Evolutionary conservation across 2,797 vertebrate species (phyloP).

Genomic region (Pseudocheirus occidentalis): DNA sequence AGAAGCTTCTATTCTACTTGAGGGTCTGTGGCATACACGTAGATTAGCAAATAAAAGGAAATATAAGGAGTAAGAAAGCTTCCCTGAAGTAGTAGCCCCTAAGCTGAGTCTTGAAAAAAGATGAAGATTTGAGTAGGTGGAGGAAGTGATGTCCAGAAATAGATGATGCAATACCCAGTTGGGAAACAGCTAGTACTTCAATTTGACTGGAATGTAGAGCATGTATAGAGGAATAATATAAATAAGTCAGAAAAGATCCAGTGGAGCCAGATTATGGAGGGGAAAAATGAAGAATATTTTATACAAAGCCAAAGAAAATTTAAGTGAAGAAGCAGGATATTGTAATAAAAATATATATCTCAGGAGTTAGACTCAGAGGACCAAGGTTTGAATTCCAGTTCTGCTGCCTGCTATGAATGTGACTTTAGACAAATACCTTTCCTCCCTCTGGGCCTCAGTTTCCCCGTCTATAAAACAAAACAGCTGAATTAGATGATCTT

Average conservation of each 20-base stretch:
- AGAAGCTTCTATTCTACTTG: not conserved
- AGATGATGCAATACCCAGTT: not conserved
- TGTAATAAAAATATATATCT: not conserved
- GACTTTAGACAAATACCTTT: not conserved
- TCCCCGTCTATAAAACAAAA: not conserved
- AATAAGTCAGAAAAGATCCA: not conserved
- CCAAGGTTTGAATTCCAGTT: not conserved
- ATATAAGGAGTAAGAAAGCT: not conserved
- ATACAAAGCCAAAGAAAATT: not conserved
- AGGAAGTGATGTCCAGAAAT: not conserved
- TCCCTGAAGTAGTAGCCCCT: not conserved
- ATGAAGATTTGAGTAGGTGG: not conserved
- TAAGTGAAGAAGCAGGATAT: not conserved
- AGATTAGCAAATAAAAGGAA: not conserved
- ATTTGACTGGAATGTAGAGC: not conserved
- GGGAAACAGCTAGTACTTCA: not conserved
- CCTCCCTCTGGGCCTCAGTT: not conserved
- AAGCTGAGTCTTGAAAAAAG: not conserved
- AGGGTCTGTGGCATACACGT: not conserved
- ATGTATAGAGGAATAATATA: not conserved
- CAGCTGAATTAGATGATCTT: not conserved
- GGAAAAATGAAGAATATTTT: not conserved
- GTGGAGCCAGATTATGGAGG: not conserved
- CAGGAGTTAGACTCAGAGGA: not conserved
- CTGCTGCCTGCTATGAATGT: not conserved